Conservation (phyloP, 2,797 vertebrate genomes). For the Molossus molossus region DNA sequence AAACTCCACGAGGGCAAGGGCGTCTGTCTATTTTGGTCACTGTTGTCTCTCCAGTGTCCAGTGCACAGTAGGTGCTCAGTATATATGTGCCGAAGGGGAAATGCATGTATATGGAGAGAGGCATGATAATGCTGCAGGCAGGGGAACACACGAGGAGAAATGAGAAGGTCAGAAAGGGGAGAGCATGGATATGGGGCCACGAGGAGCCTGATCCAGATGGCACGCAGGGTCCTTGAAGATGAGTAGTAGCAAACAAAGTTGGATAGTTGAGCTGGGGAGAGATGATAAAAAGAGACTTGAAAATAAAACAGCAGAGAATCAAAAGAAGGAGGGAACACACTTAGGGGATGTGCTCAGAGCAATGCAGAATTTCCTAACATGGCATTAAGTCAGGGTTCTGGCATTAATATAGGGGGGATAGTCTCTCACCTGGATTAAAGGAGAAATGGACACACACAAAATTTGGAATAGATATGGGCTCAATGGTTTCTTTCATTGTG, state of each 20-base stretch:
- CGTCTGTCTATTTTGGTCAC: neutral
- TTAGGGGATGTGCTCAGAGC: neutral
- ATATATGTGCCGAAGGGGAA: neutral
- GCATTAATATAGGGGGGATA: neutral
- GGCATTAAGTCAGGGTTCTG: neutral
- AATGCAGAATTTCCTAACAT: neutral
- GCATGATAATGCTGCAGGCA: too few species aligned
- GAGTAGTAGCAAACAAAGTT: neutral
- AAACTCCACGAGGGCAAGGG: neutral
- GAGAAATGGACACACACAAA: neutral
- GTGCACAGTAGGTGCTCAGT: neutral
- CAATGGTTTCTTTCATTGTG: slow-evolving; percentile 6
- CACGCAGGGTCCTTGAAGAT: neutral
- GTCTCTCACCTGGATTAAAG: neutral
- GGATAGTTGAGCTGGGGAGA: neutral
- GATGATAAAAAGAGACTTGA: neutral
- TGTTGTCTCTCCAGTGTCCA: neutral
- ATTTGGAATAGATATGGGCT: neutral
- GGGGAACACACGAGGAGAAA: too few species aligned
- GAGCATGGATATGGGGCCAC: neutral
- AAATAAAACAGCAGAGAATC: slow-evolving; percentile 2
- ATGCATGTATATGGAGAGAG: neutral
- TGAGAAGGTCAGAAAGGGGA: neutral
- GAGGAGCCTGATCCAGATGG: too few species aligned
- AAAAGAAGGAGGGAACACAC: neutral